phyloP scores from a whole-genome alignment of 2,113 vertebrate genomes.

The Xiphophorus couchianus region DNA sequence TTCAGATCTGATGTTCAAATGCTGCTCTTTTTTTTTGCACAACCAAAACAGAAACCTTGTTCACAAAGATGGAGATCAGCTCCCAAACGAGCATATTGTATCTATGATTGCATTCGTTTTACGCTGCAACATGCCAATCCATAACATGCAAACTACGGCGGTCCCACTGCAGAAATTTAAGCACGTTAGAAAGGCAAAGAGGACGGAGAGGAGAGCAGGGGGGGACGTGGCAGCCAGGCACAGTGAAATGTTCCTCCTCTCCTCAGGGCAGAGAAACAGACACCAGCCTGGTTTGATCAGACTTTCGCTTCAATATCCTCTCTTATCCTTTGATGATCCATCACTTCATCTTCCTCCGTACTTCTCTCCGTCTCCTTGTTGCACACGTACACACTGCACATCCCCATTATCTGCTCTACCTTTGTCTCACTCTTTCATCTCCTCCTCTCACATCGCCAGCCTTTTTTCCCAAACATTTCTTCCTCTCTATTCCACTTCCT shows the following conservation, averaged over 20 bases:
- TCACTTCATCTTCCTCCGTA: constrained; percentile 33
- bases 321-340: constrained; percentile 65
- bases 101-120: constrained; percentile 51
- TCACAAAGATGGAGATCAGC: not conserved
- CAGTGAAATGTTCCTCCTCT: constrained; percentile 38
- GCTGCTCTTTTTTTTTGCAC: not conserved
- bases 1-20: no score
- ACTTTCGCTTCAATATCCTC: constrained; percentile 49
- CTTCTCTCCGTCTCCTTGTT: not conserved
- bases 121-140: constrained; percentile 38
- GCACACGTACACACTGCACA: constrained; percentile 1
- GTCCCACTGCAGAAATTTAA: constrained; percentile 38
- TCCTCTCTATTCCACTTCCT: constrained; percentile 5
- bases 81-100: constrained; percentile 25
- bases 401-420: constrained; percentile 25
- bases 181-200: constrained; percentile 36
- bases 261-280: constrained; percentile 31
- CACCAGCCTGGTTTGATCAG: constrained; percentile 55
- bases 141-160: constrained; percentile 35
- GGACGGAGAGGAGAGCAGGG: not conserved
- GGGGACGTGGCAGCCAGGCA: constrained; percentile 2
- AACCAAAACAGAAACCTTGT: not conserved
- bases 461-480: constrained; percentile 14
- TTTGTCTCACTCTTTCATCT: constrained; percentile 57
- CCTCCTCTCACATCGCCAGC: constrained; percentile 15